Base-by-base conservation (phyloP, 2,797 vertebrate species). In the Mormyrops attenuatus region DNA sequence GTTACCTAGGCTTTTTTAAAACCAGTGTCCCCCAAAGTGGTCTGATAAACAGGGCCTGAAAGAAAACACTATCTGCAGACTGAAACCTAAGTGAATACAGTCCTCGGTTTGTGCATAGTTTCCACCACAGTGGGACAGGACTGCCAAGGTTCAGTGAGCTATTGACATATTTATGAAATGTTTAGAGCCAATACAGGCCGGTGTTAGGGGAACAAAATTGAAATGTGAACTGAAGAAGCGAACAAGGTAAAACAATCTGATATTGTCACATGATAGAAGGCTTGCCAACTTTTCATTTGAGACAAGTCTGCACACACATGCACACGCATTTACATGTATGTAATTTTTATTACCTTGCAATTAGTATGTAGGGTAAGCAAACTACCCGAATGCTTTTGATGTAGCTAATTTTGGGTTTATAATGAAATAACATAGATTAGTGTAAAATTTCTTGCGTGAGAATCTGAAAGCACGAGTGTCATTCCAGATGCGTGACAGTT, bases 111-210 rank as follows among this genome's bases (percentile, higher is more conserved):
- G 26, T 17, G 26, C 50, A 55, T 86, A 86, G 50, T 55, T 86
- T 86, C 85, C 85, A 86, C 26, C 22, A 20, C 85, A 30, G 47
- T 50, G 47, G 9, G 50, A 86, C 44, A 30, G 22, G 22, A 55
- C 85, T 52, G 85, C 50, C 47, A 86, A 53, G 50, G 49, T 86
- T 41, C 86, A 57, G 52, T 41, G 53, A 41, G 52, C 53, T 73
- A 77, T 17, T 30, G 63, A 77, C 47, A 73, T 73, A 88, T 73
- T 88, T 87, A 87, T 87, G 85, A 38, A 60, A 17, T 53, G 26
- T 55, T 60, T 87, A 38, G 86, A 60, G 86, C 9, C 34, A 60
- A 57, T 41, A 41, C 53, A 52, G 86, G 63, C 11, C 86, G 15
- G 30, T 44, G 44, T 60, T 22, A n/a, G 86, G 34, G 17, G 86